Conservation (phyloP, 2,113 vertebrate genomes). For the Jaculus jaculus region DNA sequence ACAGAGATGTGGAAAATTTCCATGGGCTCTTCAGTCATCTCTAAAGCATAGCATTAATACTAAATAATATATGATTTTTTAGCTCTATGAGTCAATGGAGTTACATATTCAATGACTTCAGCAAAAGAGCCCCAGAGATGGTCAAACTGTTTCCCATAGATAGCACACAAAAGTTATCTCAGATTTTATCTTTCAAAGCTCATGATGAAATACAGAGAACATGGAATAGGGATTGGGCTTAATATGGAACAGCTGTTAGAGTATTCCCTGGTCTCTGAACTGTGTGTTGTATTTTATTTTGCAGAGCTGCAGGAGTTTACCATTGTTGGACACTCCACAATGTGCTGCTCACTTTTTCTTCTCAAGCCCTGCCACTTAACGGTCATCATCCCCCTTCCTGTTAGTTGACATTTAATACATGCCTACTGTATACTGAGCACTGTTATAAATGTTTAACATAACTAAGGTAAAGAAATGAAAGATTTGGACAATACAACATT, state of each 20-base stretch:
- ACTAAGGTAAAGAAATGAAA: too few relatives aligned
- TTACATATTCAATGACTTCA: conserved; percentile 38
- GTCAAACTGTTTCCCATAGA: background rate
- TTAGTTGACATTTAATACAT: background rate
- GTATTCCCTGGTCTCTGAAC: conserved; percentile 1
- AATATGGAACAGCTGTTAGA: conserved; percentile 51
- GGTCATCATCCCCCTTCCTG: too few relatives aligned
- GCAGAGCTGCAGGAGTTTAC: background rate
- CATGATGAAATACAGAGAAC: conserved; percentile 26
- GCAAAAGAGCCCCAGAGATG: background rate
- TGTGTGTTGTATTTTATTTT: conserved; percentile 51
- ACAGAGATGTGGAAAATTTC: background rate
- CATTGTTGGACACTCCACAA: background rate
- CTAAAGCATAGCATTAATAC: background rate
- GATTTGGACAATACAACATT: too few relatives aligned
- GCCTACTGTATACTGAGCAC: background rate
- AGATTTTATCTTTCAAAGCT: conserved; percentile 53
- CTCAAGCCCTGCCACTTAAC: background rate
- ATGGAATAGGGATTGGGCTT: background rate
- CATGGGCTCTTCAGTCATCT: conserved; percentile 10
- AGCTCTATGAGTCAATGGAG: conserved; percentile 38
- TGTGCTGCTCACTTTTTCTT: background rate
- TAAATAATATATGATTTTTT: background rate
- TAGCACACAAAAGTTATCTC: conserved; percentile 27
- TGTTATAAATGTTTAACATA: too few relatives aligned